These are phyloP conservation scores for Mellilla xanthometata DNA, from an alignment of 2,888 invertebrate genomes.

Conservation along the genomic window DNA sequence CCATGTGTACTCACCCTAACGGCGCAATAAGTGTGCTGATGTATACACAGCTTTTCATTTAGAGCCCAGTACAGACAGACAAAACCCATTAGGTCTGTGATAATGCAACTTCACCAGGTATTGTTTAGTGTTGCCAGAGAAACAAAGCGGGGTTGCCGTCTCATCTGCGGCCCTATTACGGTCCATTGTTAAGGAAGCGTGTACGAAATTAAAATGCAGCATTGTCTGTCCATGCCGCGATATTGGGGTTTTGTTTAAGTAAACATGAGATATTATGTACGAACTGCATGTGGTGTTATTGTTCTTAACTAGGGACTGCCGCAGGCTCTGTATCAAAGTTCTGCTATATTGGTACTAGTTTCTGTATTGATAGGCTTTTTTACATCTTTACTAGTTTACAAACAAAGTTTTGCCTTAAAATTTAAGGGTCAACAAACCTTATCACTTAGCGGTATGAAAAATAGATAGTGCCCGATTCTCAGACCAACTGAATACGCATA, in stretches of 20 bases:
- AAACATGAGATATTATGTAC: conserved; percentile 37
- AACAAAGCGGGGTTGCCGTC: conserved; percentile 73
- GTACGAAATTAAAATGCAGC: conserved; percentile 79
- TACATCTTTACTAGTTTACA: too few species aligned
- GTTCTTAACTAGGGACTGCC: conserved; percentile 16
- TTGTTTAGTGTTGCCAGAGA: conserved; percentile 72
- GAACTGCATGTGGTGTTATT: conserved; percentile 14
- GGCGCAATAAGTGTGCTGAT: conserved; percentile 33
- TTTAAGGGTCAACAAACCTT: too few species aligned
- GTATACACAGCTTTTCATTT: conserved; percentile 60
- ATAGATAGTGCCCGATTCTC: too few species aligned
- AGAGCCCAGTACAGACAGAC: conserved; percentile 54
- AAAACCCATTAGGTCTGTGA: conserved; percentile 77
- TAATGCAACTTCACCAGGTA: conserved; percentile 81
- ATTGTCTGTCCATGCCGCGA: conserved; percentile 64
- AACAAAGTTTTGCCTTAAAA: too few species aligned
- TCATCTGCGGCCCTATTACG: conserved; percentile 75
- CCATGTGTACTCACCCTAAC: conserved; percentile 36
- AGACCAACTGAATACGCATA: too few species aligned
- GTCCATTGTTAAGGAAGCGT: conserved; percentile 58
- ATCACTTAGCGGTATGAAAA: too few species aligned
- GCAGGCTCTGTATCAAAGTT: too few species aligned
- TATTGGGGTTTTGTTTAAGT: conserved; percentile 59
- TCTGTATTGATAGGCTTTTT: too few species aligned
- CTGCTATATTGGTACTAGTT: too few species aligned